Base-by-base conservation (phyloP, 2,113 vertebrate species). In the Salvelinus fontinalis region DNA sequence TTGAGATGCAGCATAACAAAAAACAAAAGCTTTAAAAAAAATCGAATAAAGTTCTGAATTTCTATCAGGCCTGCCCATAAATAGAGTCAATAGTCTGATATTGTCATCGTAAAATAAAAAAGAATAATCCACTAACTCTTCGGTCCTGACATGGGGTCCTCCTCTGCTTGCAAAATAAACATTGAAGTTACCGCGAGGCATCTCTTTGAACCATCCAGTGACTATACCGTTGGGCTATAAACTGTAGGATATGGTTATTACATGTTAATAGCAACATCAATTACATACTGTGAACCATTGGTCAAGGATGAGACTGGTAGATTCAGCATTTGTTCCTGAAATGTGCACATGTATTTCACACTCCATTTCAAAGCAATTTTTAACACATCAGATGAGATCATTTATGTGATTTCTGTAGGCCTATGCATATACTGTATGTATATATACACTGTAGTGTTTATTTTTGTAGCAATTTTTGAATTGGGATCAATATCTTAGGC, bases 171-270 rank as follows among this genome's bases (percentile, higher is more conserved):
- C 81, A 79, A 94, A 93, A 73, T 93, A 92, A 77, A 94, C 90
- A 71, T 88, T 93, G 84, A 94, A 94, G 51, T 93, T 91, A 81
- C 92, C 91, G 24, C 90, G 89, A 82, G 93, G 93, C 92, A 91
- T 94, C 60, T 82, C 79, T 74, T 86, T 44, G 9, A 26, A 71
- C 18, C 20, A 31, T 65, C n/a, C 73, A 75, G 87, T 16, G 2
- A 62, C 18, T 22, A 62, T 59, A 74, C 39, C 9, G 39, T 69
- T 57, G 16, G 12, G 64, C 3, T 9, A 3, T 72, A 20, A 68
- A 9, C 11, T 22, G 22, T 31, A 64, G 22, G 5, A 9, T 57
- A 22, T 62, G 13, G n/a, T 24, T 67, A 13, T 34, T 87, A 57
- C 84, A 86, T 18, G 90, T 91, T 64, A 84, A 90, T 76, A 86